phyloP scores from a whole-genome alignment of 2,888 invertebrate genomes.

The Branchipolynoe longqiensis region DNA sequence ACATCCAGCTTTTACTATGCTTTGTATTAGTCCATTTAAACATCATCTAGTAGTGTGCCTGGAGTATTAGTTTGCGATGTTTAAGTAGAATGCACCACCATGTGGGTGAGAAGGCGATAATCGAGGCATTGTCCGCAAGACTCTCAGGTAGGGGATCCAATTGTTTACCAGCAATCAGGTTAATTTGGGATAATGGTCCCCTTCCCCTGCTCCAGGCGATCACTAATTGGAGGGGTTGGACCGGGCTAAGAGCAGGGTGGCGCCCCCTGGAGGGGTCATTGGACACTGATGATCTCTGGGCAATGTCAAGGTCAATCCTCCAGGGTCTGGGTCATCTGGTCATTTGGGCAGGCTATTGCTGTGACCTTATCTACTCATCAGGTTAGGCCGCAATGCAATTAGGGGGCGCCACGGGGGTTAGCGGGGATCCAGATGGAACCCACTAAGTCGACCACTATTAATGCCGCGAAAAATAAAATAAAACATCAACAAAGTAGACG shows the following conservation, averaged over 20 bases:
- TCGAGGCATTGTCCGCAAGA: constrained; percentile 17
- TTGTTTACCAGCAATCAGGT: constrained; percentile 26
- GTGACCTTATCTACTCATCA: constrained; percentile 13
- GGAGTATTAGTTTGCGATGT: too few relatives aligned
- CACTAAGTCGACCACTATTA: neutral
- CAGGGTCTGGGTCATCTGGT: constrained; percentile 19
- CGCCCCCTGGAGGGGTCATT: neutral
- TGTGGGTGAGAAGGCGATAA: neutral
- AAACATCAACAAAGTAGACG: too few relatives aligned
- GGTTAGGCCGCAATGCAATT: constrained; percentile 3
- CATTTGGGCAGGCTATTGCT: neutral
- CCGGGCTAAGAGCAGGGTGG: neutral
- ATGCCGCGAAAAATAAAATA: neutral
- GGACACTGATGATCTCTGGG: neutral
- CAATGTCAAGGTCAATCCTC: neutral
- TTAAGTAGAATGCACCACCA: too few relatives aligned
- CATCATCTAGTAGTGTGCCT: neutral
- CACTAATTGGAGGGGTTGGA: neutral
- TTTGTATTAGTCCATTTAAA: neutral
- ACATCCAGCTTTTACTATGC: neutral
- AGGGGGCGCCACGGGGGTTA: neutral
- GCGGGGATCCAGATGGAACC: neutral
- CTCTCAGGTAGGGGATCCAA: neutral
- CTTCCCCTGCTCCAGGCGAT: neutral
- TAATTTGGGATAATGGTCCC: constrained; percentile 9